Conservation (phyloP, 2,888 invertebrate genomes). For the Hypercompe scribonia region DNA sequence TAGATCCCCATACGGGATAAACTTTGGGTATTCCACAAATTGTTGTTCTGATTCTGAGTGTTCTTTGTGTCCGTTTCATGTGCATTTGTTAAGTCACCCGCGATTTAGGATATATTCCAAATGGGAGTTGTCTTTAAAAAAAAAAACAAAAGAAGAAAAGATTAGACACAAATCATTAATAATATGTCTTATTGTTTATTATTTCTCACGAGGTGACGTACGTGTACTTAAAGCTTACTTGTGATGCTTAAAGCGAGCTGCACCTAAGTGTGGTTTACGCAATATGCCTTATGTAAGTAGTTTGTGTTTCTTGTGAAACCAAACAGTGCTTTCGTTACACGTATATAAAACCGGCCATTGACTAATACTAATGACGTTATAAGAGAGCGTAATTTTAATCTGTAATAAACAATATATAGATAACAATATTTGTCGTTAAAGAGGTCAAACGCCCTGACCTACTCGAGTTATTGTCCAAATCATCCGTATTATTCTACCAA, state of each 20-base stretch:
- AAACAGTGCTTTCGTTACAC: slow-evolving; percentile 73
- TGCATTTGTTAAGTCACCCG: no score
- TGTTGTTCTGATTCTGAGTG: no score
- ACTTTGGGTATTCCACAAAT: no score
- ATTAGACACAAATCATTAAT: no score
- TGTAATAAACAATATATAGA: slow-evolving; percentile 23
- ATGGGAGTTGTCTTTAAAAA: slow-evolving; percentile 39
- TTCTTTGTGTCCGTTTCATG: no score
- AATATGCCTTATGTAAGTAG: slow-evolving; percentile 81
- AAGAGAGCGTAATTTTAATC: slow-evolving; percentile 62
- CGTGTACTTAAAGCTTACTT: slow-evolving; percentile 79
- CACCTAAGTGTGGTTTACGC: slow-evolving; percentile 80
- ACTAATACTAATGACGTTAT: slow-evolving; percentile 70
- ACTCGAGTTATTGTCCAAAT: not conserved
- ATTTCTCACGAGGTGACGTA: slow-evolving; percentile 69
- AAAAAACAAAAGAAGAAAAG: slow-evolving; percentile 33
- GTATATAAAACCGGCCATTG: slow-evolving; percentile 56
- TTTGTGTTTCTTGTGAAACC: slow-evolving; percentile 80
- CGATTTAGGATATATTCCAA: no score
- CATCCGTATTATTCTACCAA: no score
- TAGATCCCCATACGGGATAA: no score
- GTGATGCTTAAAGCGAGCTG: slow-evolving; percentile 59
- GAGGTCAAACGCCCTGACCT: not conserved
- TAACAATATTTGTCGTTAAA: not conserved
- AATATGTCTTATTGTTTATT: slow-evolving; percentile 43